A percentile compares a stretch with the other conserved stretches of the same genome.
These are phyloP conservation scores for Drosophila pegasa DNA, from an alignment of 2,888 invertebrate genomes.

Conservation along the genomic window DNA sequence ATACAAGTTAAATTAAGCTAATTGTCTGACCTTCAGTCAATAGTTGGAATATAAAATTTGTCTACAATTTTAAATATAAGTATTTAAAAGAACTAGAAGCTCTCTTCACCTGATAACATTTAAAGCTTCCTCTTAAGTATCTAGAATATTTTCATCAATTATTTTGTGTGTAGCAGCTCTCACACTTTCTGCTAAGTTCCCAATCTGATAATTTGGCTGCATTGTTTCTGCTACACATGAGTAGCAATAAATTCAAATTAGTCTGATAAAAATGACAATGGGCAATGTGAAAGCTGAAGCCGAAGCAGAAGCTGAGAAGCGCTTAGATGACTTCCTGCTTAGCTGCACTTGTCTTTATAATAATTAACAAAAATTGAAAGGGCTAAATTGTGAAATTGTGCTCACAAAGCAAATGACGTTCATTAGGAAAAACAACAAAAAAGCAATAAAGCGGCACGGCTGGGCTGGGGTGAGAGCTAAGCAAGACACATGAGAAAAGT, in stretches of 20 bases:
- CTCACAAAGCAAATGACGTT: constrained; percentile 72
- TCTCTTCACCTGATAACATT: background rate
- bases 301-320: constrained; percentile 1
- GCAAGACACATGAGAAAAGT: constrained; percentile 50
- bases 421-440: constrained; percentile 49
- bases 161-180: background rate
- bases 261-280: constrained; percentile 46
- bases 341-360: constrained; percentile 59
- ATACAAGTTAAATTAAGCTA: too few relatives aligned
- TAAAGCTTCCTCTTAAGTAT: background rate
- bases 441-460: constrained; percentile 12
- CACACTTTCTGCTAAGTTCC: background rate
- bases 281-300: constrained; percentile 21
- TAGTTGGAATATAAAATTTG: too few relatives aligned
- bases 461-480: background rate
- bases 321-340: constrained; percentile 22
- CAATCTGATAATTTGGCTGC: constrained; percentile 8
- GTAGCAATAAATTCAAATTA: constrained; percentile 59
- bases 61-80: background rate
- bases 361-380: constrained; percentile 80
- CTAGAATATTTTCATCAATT: background rate
- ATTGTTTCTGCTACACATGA: constrained; percentile 30
- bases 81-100: background rate
- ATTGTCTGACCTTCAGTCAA: too few relatives aligned
- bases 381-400: constrained; percentile 80